These are phyloP conservation scores for Cromileptes altivelis DNA, from an alignment of 2,113 vertebrate species.

Conservation along the genomic window DNA sequence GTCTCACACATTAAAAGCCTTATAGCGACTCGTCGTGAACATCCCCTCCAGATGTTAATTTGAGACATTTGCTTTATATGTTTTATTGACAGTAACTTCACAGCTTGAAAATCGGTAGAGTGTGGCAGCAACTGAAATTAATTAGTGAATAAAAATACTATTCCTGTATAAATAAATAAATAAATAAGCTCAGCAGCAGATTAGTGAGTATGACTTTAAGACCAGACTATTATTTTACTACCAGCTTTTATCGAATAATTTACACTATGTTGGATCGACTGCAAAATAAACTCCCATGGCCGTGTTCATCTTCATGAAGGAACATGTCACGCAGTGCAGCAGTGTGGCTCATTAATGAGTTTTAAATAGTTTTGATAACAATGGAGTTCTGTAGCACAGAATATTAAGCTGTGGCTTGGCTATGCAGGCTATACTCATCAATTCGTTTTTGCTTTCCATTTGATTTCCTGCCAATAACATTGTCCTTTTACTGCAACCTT, in stretches of 20 bases:
- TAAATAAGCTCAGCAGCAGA: too few species aligned
- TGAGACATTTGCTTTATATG: slow-evolving; percentile 28
- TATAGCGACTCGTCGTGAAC: neutral
- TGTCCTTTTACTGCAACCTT: neutral
- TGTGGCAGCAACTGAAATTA: neutral
- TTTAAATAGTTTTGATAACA: neutral
- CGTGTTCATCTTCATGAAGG: too few species aligned
- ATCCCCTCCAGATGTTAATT: neutral
- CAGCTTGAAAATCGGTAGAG: neutral
- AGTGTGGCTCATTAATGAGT: too few species aligned
- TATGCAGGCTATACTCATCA: neutral
- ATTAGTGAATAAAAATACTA: too few species aligned
- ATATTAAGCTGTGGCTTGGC: neutral
- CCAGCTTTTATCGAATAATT: too few species aligned
- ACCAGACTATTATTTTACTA: too few species aligned
- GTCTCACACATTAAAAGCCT: slow-evolving; percentile 17
- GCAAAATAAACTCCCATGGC: too few species aligned
- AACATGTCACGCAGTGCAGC: too few species aligned
- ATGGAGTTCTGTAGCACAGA: neutral
- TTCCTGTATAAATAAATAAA: too few species aligned
- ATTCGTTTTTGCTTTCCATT: neutral
- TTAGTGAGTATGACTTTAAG: too few species aligned
- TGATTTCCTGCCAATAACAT: neutral
- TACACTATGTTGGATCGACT: too few species aligned
- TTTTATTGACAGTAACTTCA: neutral